Conservation (phyloP, 2,888 invertebrate species). For the Volucella bombylans region DNA sequence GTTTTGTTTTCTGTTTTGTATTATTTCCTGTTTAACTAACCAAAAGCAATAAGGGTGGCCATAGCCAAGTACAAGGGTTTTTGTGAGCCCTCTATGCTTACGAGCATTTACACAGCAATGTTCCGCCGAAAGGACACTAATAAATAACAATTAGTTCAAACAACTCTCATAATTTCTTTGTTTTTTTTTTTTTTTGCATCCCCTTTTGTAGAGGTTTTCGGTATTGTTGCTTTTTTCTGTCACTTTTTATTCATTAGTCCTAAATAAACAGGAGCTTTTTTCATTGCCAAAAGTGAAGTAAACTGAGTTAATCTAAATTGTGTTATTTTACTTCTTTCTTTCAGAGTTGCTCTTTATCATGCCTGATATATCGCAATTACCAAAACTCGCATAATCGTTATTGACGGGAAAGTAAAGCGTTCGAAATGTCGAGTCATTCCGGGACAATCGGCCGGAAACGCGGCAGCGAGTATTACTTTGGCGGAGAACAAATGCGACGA, state of each 20-base stretch:
- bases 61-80: conserved; percentile 32
- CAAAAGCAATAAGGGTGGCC: conserved; percentile 16
- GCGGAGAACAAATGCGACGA: conserved; percentile 82
- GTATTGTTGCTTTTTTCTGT: conserved; percentile 17
- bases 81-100: conserved; percentile 30
- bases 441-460: conserved; percentile 82
- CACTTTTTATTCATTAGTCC: conserved; percentile 45
- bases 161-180: conserved; percentile 49
- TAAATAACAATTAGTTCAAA: conserved; percentile 69
- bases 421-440: conserved; percentile 82
- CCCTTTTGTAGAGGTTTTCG: conserved; percentile 3
- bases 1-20: neutral
- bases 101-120: conserved; percentile 37
- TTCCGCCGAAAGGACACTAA: conserved; percentile 54
- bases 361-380: conserved; percentile 52
- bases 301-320: conserved; percentile 30
- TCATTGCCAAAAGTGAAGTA: neutral
- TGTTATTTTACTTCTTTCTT: conserved; percentile 30
- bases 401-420: conserved; percentile 21
- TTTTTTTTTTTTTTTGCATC: neutral
- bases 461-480: conserved; percentile 81
- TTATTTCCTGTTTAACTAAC: conserved; percentile 28
- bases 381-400: conserved; percentile 15
- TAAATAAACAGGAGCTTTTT: conserved; percentile 24
- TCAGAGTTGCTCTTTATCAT: conserved; percentile 51